Evolutionary conservation across 2,888 invertebrate genomes (phyloP), one percentile per base, ranked within the genome.

Genomic region (Harmothoe impar): DNA sequence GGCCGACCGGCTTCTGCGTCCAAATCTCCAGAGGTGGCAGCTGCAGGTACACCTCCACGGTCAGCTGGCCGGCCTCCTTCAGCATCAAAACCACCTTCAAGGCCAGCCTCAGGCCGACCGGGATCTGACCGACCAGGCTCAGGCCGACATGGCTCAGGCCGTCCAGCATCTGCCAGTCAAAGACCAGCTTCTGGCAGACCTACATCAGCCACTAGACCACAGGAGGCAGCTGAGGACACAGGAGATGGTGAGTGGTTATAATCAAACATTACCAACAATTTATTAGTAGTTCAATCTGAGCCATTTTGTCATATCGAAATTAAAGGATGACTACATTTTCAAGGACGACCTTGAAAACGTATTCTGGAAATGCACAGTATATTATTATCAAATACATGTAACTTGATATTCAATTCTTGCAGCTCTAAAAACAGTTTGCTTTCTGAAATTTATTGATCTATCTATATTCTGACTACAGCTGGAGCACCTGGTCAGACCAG

Each of bases 21-120:
- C 20, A 68, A 56, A 33, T 10, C 62, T 25, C n/a, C 17, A 35
- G 56, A 56, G n/a, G n/a, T n/a, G n/a, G n/a, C n/a, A 7, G 51
- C 89, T 35, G 77, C 29, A 62, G 89, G 89, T 25, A 68, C 62
- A 25, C 54, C 56, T 17, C 78, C 89, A 17, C 54, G 33, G 20
- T 29, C 90, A 10, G 15, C 86, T 20, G 68, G 81, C n/a, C 84
- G 91, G 77, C 92, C 93, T 25, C 91, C 91, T n/a, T 92, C 91
- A 33, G 91, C 91, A 0, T 92, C 91, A 0, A 90, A 92, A 54
- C 93, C 93, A 1, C 23, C 62, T 1, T 62, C 62, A 72, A 90
- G 92, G 62, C 93, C 93, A 31, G 90, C 25, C 1, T 33, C 90
- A 86, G 85, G 90, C 12, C 15, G 89, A 33, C 90, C 92, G 10